phyloP scores from a whole-genome alignment of 37 sponge, comb jelly and placozoan genomes.

The Mnemiopsis leidyi region DNA sequence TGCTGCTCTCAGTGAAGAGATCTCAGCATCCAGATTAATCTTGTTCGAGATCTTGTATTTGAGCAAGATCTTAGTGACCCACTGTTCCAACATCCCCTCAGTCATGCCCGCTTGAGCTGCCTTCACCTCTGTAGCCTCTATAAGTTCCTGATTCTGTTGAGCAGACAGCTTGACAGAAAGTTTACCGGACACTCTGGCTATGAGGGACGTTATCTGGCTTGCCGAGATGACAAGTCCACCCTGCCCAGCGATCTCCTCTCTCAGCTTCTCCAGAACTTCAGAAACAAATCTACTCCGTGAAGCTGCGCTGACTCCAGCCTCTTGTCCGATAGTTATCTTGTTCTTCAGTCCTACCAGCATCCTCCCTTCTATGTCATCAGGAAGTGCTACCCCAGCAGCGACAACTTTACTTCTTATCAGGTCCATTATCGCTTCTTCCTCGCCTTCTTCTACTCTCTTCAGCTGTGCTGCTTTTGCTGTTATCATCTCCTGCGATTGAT shows the following conservation, averaged over 20 bases:
- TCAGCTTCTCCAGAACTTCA: neutral
- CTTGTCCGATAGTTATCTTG: neutral
- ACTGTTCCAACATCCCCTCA: constrained; percentile 2
- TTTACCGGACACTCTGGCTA: neutral
- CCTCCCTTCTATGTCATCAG: neutral
- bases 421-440: constrained; percentile 19
- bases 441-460: neutral
- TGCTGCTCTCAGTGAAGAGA: neutral
- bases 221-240: neutral
- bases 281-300: neutral
- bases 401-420: neutral
- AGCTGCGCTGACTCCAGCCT: neutral
- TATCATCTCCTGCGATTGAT: neutral
- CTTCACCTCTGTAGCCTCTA: neutral
- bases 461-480: neutral
- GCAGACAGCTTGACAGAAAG: neutral
- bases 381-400: neutral
- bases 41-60: neutral
- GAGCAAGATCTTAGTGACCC: neutral
- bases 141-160: neutral
- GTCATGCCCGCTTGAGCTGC: neutral
- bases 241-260: neutral
- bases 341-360: neutral
- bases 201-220: neutral
- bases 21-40: neutral